A percentile compares a stretch with the other conserved stretches of the same genome.
These are phyloP conservation scores for Scaeva pyrastri DNA, from an alignment of 2,888 invertebrate species.

Conservation along the genomic window DNA sequence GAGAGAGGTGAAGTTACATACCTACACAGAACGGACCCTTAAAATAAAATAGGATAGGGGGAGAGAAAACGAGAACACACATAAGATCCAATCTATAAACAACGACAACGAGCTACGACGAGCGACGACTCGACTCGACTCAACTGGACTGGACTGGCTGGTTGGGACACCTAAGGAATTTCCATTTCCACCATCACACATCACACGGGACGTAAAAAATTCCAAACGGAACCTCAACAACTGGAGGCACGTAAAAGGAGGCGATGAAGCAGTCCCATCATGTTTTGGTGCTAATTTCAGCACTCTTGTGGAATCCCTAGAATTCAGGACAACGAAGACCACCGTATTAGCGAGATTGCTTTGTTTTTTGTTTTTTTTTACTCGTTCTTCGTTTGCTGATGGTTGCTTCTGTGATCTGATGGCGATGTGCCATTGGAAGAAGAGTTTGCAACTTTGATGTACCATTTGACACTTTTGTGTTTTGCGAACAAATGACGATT, in stretches of 20 bases:
- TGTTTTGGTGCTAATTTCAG: conserved; percentile 78
- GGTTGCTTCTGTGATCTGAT: no score
- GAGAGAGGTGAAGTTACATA: conserved; percentile 10
- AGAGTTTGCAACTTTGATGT: conserved; percentile 82
- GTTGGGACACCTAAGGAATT: conserved; percentile 58
- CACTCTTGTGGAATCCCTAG: conserved; percentile 77
- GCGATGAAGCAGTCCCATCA: conserved; percentile 72
- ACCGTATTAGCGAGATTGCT: conserved; percentile 45
- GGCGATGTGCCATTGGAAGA: no score
- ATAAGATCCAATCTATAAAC: conserved; percentile 53
- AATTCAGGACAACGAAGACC: conserved; percentile 76
- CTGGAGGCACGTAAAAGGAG: conserved; percentile 67
- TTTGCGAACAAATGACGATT: conserved; percentile 75
- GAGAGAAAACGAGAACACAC: conserved; percentile 20
- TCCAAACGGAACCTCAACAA: conserved; percentile 56
- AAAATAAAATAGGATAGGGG: background rate
- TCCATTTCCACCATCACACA: conserved; percentile 55
- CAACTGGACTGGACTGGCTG: background rate
- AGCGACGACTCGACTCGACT: no score
- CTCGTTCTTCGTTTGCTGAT: conserved; percentile 68
- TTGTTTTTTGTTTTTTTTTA: conserved; percentile 46
- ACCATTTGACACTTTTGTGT: conserved; percentile 81
- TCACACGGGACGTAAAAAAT: conserved; percentile 15
- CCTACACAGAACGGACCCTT: conserved; percentile 62
- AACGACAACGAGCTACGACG: background rate